These are phyloP conservation scores for Pitta sordida DNA, from an alignment of 2,113 vertebrate species.

Conservation along the genomic window DNA sequence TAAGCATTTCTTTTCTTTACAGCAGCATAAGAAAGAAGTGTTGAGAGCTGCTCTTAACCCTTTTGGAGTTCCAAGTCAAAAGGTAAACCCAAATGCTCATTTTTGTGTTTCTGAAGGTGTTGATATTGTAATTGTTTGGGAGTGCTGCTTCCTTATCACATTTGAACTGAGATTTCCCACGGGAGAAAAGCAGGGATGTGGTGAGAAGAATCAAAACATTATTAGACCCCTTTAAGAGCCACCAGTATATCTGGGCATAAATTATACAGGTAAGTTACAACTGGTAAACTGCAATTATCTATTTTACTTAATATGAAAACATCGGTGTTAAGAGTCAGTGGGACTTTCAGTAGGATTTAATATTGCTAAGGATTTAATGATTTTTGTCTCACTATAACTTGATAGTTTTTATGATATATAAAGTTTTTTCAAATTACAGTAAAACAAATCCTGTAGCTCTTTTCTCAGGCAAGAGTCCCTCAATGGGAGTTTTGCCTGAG, in stretches of 20 bases:
- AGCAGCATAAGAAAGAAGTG: constrained; percentile 67
- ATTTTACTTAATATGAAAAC: constrained; percentile 54
- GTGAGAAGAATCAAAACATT: background rate
- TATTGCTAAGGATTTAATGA: constrained; percentile 56
- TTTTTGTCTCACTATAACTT: constrained; percentile 58
- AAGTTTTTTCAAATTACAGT: constrained; percentile 62
- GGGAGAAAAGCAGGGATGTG: background rate
- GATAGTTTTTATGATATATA: constrained; percentile 58
- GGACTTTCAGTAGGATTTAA: constrained; percentile 54
- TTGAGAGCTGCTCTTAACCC: constrained; percentile 67
- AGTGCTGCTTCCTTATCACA: background rate
- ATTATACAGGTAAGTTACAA: constrained; percentile 34
- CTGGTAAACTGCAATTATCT: constrained; percentile 25
- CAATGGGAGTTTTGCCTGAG: constrained; percentile 66
- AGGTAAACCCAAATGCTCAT: constrained; percentile 58
- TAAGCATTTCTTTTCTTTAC: constrained; percentile 56
- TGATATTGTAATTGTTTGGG: background rate
- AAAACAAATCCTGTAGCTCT: constrained; percentile 62
- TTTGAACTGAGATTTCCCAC: constrained; percentile 18
- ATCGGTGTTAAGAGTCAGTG: constrained; percentile 31
- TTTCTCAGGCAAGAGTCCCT: constrained; percentile 51
- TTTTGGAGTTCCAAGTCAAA: constrained; percentile 58
- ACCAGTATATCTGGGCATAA: constrained; percentile 18
- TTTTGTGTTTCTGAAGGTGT: background rate
- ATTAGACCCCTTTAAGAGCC: constrained; percentile 34